Evolutionary conservation across 2,113 vertebrate species (phyloP), one percentile per base, ranked within the genome.

Genomic region (Castor canadensis): DNA sequence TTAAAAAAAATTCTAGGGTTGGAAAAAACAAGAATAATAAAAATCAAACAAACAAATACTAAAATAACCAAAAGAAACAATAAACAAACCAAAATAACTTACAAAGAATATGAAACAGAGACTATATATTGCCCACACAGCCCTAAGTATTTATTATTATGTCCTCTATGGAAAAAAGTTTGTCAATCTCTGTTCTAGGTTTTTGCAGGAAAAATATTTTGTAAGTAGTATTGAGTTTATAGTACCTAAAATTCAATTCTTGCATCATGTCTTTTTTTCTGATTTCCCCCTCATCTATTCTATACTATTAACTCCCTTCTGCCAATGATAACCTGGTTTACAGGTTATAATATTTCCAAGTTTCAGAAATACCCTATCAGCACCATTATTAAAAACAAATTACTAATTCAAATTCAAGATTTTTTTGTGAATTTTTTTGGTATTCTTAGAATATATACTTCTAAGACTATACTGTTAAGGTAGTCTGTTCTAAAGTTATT

Each of bases 161-260:
- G 3, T 32, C 49, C 9, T 67, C 66, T 73, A 58, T 3, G 43
- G 30, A 45, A 93, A 56, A 81, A 58, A 7, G 9, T 40, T 72
- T 67, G 7, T 56, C 49, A 20, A 11, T 82, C 67, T 75, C n/a
- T 60, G 12, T 49, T 62, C 28, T 71, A 26, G n/a, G 17, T n/a
- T 62, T 82, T 76, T 67, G 54, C 45, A 88, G 10, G 76, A 20
- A 76, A 91, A 88, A 56, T 79, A 88, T 64, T 96, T 88, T 72
- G 3, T 54, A 47, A 82, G 54, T 94, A 56, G 30, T 83, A 35
- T 13, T 60, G 72, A 47, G 4, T 77, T 80, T 52, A 47, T 87
- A 82, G n/a, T 71, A 71, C 32, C 45, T 66, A 13, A 4, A 72
- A 43, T 66, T 92, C 20, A 72, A 71, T 84, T 92, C 22, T 67